Evolutionary conservation across 2,797 vertebrate genomes (phyloP).

Genomic region (Tangara arthus): DNA sequence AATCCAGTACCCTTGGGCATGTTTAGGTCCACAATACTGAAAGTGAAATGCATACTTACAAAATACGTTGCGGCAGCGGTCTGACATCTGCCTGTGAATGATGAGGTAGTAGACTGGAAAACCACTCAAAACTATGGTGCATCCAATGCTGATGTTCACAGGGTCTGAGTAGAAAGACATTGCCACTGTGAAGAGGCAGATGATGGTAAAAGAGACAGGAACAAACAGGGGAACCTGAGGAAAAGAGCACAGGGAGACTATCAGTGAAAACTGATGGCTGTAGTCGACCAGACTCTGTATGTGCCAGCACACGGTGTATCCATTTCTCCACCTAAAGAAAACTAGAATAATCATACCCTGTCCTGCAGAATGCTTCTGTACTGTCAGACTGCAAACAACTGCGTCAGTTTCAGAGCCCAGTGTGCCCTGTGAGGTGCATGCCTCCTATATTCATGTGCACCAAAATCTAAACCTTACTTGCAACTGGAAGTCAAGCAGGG

Average conservation of each 20-base stretch:
- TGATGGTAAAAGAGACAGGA: conserved; percentile 66
- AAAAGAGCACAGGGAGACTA: not conserved
- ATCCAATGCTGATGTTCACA: conserved; percentile 70
- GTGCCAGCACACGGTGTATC: not conserved
- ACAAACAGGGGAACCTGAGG: conserved; percentile 70
- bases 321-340: not conserved
- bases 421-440: not conserved
- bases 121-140: conserved; percentile 66
- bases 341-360: not conserved
- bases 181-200: conserved; percentile 70
- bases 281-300: not conserved
- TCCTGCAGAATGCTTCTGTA: not conserved
- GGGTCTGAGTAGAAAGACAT: conserved; percentile 77
- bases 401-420: not conserved
- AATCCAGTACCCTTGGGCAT: rapidly evolving
- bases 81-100: conserved; percentile 39
- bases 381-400: not conserved
- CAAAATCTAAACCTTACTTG: not conserved
- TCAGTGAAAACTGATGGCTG: not conserved
- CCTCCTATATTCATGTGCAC: not conserved
- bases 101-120: conserved; percentile 72
- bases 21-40: not conserved
- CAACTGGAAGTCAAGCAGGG: not conserved
- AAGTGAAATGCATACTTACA: conserved; percentile 44
- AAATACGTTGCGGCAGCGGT: not conserved